These are phyloP conservation scores for Ophion costatus DNA, from an alignment of 2,888 invertebrate genomes.

Conservation along the genomic window DNA sequence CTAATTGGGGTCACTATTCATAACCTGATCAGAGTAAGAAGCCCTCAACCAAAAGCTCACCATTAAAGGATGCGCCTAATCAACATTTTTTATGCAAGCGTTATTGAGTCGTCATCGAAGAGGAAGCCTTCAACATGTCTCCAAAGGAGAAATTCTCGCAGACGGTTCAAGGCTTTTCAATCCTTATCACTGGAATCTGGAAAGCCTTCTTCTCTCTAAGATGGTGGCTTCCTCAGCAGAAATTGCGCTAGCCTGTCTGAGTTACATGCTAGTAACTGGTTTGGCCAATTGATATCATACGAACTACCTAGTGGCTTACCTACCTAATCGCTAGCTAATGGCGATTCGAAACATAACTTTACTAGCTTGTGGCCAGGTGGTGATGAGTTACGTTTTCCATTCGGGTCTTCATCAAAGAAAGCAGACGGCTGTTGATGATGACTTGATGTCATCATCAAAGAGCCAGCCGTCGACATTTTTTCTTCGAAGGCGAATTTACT, in stretches of 20 bases:
- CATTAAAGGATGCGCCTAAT: neutral
- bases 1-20: neutral
- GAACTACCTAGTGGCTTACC: no score
- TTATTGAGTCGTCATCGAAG: neutral
- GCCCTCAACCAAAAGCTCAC: neutral
- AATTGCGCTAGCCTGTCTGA: no score
- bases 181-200: neutral
- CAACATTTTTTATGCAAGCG: neutral
- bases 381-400: no score
- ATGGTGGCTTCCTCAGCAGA: neutral
- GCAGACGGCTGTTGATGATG: neutral
- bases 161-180: neutral
- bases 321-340: no score
- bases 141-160: neutral
- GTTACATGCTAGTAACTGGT: no score
- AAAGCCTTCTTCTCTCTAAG: neutral
- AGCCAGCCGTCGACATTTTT: neutral
- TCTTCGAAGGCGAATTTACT: neutral
- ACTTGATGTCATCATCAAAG: neutral
- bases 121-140: neutral
- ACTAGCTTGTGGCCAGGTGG: no score
- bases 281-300: no score
- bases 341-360: no score
- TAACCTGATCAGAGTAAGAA: neutral
- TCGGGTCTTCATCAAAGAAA: neutral